Evolutionary conservation across 1,140 invertebrate genomes (phyloP).

Genomic region (Nymphalis io): DNA sequence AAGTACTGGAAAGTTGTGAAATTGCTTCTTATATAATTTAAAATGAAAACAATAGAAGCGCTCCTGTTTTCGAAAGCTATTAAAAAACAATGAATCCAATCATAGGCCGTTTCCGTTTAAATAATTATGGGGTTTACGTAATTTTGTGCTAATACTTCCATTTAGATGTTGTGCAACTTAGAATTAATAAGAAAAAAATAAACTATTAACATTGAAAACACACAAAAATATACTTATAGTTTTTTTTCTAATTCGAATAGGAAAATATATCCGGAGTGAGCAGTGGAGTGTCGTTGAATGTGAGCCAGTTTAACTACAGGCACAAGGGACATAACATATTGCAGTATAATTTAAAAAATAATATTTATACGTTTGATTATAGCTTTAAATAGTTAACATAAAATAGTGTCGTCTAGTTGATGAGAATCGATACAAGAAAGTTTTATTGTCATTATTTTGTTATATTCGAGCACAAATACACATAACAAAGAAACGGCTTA

Average conservation of each 20-base stretch:
- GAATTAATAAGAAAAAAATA: not conserved
- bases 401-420: not conserved
- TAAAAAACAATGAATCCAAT: constrained; percentile 24
- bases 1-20: not conserved
- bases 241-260: no score
- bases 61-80: constrained; percentile 13
- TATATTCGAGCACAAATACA: not conserved
- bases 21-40: not conserved
- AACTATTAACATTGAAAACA: not conserved
- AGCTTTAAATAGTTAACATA: not conserved
- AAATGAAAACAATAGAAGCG: not conserved
- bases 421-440: not conserved
- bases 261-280: no score
- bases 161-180: not conserved
- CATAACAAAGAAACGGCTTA: not conserved
- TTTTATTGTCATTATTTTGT: not conserved
- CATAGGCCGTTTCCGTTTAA: constrained; percentile 15
- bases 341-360: no score
- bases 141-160: not conserved
- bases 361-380: no score
- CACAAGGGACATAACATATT: no score
- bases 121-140: not conserved
- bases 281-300: no score
- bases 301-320: no score
- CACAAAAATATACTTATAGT: not conserved